Conservation (phyloP, 2,113 vertebrate species). For the Vimba vimba region DNA sequence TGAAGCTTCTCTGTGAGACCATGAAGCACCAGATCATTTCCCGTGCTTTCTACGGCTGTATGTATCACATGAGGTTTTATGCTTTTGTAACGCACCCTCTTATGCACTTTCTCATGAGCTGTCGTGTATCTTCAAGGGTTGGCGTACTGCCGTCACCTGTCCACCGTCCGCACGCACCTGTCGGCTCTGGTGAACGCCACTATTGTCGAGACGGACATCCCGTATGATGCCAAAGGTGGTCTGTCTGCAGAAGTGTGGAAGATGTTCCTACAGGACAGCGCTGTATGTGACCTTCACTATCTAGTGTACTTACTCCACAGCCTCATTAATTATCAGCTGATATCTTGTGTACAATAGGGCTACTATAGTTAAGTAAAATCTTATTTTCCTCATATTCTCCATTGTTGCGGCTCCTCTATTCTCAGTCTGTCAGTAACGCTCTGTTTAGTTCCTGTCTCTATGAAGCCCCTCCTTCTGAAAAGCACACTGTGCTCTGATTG, state of each 20-base stretch:
- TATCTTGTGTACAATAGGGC: neutral
- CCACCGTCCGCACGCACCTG: conserved; percentile 94
- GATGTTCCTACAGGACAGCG: conserved; percentile 85
- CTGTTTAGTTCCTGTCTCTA: too few species aligned
- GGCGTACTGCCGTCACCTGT: conserved; percentile 96
- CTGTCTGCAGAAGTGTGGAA: conserved; percentile 88
- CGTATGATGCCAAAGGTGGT: conserved; percentile 78
- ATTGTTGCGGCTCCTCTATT: too few species aligned
- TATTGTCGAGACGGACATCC: conserved; percentile 84
- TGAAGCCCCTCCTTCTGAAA: too few species aligned
- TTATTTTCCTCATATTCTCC: too few species aligned
- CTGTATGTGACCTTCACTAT: conserved; percentile 72
- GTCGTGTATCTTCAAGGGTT: conserved; percentile 79
- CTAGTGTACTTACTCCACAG: neutral
- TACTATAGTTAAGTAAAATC: too few species aligned
- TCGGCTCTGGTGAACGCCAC: conserved; percentile 90
- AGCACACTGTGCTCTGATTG: too few species aligned
- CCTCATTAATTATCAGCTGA: neutral
- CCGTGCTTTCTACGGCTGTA: conserved; percentile 97
- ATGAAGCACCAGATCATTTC: conserved; percentile 99
- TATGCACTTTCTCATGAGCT: neutral
- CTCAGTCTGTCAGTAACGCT: too few species aligned
- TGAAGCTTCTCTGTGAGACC: conserved; percentile 97
- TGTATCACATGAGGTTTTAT: conserved; percentile 62
- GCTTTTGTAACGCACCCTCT: neutral